phyloP scores from a whole-genome alignment of 2,888 invertebrate genomes.

The Andrena flavipes region DNA sequence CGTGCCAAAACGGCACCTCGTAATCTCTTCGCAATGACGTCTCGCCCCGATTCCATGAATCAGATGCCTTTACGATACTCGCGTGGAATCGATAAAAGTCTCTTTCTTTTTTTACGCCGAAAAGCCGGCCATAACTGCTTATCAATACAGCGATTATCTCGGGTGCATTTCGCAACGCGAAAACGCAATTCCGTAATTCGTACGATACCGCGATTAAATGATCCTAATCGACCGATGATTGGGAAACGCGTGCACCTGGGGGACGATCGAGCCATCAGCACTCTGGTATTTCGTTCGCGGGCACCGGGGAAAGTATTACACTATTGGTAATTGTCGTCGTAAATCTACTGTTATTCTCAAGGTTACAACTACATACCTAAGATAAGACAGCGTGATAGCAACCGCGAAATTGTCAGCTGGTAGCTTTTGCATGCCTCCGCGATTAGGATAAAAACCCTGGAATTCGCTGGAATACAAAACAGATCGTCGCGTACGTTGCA shows the following conservation, averaged over 20 bases:
- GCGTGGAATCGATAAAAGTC: too few relatives aligned
- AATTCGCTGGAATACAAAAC: neutral
- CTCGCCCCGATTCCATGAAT: too few relatives aligned
- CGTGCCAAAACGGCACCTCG: too few relatives aligned
- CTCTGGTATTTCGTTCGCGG: neutral
- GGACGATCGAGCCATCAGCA: neutral
- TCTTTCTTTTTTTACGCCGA: too few relatives aligned
- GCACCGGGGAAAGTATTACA: neutral
- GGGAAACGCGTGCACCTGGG: neutral
- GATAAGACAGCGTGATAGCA: slow-evolving; percentile 60
- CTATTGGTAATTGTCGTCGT: slow-evolving; percentile 10
- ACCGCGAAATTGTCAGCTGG: slow-evolving; percentile 45
- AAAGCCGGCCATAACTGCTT: neutral
- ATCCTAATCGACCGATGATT: neutral
- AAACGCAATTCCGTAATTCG: neutral
- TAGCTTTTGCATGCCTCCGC: slow-evolving; percentile 32
- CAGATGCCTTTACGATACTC: too few relatives aligned
- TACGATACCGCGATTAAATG: neutral
- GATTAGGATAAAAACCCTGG: slow-evolving; percentile 56
- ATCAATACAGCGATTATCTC: neutral
- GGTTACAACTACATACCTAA: slow-evolving; percentile 26
- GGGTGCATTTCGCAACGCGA: neutral
- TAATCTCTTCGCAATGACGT: too few relatives aligned
- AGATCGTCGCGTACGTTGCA: neutral
- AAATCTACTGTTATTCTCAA: slow-evolving; percentile 54